Percentiles rank a stretch among this genome's conserved stretches.
These are phyloP conservation scores for Catharus fuscescens DNA, from an alignment of 2,113 vertebrate genomes.

Conservation along the genomic window DNA sequence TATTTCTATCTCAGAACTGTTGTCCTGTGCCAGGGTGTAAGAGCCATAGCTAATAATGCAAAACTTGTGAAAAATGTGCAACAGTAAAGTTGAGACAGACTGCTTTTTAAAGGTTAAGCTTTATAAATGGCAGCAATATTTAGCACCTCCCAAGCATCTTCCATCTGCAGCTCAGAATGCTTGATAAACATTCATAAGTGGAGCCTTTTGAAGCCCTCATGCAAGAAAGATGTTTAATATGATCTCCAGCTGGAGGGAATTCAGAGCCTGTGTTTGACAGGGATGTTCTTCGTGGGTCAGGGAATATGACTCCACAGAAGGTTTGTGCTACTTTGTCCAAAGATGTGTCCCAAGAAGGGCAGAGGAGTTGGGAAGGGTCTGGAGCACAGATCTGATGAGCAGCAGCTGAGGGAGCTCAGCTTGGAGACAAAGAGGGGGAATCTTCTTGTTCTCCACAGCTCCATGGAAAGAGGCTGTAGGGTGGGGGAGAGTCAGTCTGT, in stretches of 20 bases:
- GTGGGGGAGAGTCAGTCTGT: no score
- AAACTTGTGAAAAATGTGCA: constrained; percentile 6
- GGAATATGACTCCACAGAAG: not conserved
- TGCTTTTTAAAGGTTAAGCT: constrained; percentile 54
- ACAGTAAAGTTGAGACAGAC: constrained; percentile 1
- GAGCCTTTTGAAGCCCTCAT: constrained; percentile 22
- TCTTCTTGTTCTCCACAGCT: not conserved
- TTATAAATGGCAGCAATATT: constrained; percentile 56
- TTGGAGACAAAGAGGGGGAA: not conserved
- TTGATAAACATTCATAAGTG: not conserved
- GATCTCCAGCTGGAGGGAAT: not conserved
- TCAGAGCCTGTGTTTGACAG: not conserved
- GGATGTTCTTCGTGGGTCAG: not conserved
- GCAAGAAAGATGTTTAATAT: not conserved
- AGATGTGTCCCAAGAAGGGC: not conserved
- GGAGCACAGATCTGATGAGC: not conserved
- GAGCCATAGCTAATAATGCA: not conserved
- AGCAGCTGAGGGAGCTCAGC: not conserved
- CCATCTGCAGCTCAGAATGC: constrained; percentile 45
- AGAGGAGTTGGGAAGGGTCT: not conserved
- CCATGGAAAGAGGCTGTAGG: not conserved
- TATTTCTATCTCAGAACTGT: not conserved
- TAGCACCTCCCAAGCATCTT: constrained; percentile 56
- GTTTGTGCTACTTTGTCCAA: not conserved
- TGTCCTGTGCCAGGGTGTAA: not conserved